A percentile compares a stretch with the other conserved stretches of the same genome.
phyloP scores from a whole-genome alignment of 2,113 vertebrate genomes.

The Actenoides hombroni region DNA sequence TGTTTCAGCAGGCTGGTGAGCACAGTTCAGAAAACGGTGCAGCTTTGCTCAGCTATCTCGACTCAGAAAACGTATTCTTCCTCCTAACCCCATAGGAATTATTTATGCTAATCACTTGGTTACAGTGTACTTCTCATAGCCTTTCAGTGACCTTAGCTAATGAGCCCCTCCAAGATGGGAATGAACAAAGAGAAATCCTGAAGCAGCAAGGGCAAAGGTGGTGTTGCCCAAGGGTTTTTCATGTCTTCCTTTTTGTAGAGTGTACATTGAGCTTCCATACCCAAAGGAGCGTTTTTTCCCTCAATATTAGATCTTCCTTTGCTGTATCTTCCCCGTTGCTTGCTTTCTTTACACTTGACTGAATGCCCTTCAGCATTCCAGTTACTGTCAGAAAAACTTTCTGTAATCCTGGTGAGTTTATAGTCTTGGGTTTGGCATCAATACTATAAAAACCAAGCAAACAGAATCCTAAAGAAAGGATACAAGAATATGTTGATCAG shows the following conservation, averaged over 20 bases:
- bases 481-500: background rate
- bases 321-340: background rate
- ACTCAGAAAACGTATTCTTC: background rate
- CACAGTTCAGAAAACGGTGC: background rate
- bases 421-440: background rate
- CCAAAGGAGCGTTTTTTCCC: background rate
- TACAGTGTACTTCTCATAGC: background rate
- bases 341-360: background rate
- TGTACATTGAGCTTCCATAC: background rate
- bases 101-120: background rate
- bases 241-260: background rate
- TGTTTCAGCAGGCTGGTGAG: background rate
- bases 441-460: background rate
- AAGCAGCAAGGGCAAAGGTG: background rate
- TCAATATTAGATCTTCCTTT: background rate
- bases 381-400: background rate
- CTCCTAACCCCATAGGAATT: background rate
- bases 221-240: background rate
- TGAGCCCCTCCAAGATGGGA: background rate
- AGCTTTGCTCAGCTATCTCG: background rate
- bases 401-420: background rate
- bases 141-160: background rate
- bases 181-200: constrained; percentile 6
- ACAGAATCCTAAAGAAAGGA: background rate
- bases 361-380: background rate